Base-by-base conservation (phyloP, 2,888 invertebrate species). In the Andrena flavipes region DNA sequence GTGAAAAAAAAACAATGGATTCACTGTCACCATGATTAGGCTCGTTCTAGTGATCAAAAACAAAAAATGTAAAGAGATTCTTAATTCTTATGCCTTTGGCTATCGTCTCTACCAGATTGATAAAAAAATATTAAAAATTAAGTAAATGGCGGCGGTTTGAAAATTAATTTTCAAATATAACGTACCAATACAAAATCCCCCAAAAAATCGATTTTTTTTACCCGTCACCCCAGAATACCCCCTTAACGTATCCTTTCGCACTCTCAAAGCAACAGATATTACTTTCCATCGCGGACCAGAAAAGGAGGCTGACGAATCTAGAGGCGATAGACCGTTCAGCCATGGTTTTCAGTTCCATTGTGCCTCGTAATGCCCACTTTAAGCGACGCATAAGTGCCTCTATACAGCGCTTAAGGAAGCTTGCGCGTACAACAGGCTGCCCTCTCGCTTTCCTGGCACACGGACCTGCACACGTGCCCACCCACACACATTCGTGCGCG, bases 291-390 rank as follows among this genome's bases (percentile, higher is more conserved):
- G 48, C 20, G 16, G 7, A 20, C 20, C 23, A 56, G n/a, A 23
- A 76, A 67, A 65, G 51, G 26, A 70, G 69, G 51, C 49, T 67
- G 29, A 54, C 42, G 42, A 68, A 62, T 35, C 64, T 26, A 49
- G 56, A 62, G 70, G 64, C 67, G 80, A 80, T 68, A 68, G 75
- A 74, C 56, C 75, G 74, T 82, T 68, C 71, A 82, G 51, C 42
- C 75, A 70, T 65, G 51, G 80, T 84, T 80, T 82, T 75, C 75
- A 42, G 65, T 80, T 70, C 87, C 65, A 89, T 90, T 90, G 87
- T 90, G 71, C 82, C 84, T 48, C 67, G 87, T 89, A 90, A 90
- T 89, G 89, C 85, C 84, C 85, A 87, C 88, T 90, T 89, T 88
- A 87, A 88, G 84, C 87, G 88, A 82, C 87, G 82, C 86, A 77